These are phyloP conservation scores for Oncorhynchus masou DNA, from an alignment of 2,113 vertebrate genomes.

Conservation along the genomic window DNA sequence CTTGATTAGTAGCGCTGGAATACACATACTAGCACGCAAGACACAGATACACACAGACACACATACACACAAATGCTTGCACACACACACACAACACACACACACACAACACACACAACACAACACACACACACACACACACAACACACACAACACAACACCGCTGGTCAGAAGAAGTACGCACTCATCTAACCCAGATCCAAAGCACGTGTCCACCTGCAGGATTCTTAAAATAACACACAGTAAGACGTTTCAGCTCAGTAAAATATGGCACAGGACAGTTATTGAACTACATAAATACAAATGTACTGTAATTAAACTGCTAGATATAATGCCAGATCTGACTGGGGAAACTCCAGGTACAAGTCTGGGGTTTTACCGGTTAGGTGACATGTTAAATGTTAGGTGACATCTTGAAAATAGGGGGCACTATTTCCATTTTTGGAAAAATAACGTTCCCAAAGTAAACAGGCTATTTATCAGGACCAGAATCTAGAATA, in stretches of 20 bases:
- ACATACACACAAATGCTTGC: too few relatives aligned
- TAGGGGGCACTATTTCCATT: too few relatives aligned
- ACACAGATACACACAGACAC: too few relatives aligned
- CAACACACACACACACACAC: background rate
- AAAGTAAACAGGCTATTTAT: too few relatives aligned
- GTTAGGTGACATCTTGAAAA: constrained; percentile 52
- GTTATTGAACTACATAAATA: constrained; percentile 56
- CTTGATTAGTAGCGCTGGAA: constrained; percentile 28
- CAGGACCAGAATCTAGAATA: too few relatives aligned
- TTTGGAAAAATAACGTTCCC: too few relatives aligned
- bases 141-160: constrained; percentile 1
- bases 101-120: too few relatives aligned
- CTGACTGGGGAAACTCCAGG: too few relatives aligned
- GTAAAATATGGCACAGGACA: constrained; percentile 58
- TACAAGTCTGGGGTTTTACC: too few relatives aligned
- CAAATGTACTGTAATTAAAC: constrained; percentile 60
- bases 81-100: too few relatives aligned
- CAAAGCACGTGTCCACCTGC: constrained; percentile 54
- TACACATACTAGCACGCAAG: background rate
- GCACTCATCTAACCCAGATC: constrained; percentile 51
- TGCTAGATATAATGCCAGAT: constrained; percentile 39
- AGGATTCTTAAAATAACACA: constrained; percentile 51
- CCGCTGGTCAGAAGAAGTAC: constrained; percentile 27
- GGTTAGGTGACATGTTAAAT: constrained; percentile 62
- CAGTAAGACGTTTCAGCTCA: constrained; percentile 48